These are phyloP conservation scores for Sicus ferrugineus DNA, from an alignment of 2,888 invertebrate species.

Conservation along the genomic window DNA sequence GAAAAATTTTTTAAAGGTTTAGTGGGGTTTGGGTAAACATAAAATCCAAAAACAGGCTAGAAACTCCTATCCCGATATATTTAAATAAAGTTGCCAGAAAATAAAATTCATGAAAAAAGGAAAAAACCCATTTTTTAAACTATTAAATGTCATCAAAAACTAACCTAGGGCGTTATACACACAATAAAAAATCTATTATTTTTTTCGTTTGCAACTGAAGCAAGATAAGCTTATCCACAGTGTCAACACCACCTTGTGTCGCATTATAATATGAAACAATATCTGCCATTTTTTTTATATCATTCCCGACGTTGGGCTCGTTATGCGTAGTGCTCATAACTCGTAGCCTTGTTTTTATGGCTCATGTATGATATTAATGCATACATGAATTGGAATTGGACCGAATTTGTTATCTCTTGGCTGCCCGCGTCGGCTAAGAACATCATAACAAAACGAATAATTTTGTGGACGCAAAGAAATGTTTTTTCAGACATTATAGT, in stretches of 20 bases:
- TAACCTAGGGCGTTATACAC: too few relatives aligned
- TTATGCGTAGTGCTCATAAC: neutral
- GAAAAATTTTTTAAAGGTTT: too few relatives aligned
- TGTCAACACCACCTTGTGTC: neutral
- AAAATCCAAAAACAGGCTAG: too few relatives aligned
- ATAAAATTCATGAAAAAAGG: too few relatives aligned
- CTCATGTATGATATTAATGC: neutral
- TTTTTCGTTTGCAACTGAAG: too few relatives aligned
- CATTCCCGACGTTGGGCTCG: neutral
- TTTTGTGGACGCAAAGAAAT: slow-evolving; percentile 23
- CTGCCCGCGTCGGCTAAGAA: slow-evolving; percentile 6
- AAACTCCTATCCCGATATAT: too few relatives aligned
- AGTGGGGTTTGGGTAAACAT: too few relatives aligned
- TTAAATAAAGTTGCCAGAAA: too few relatives aligned
- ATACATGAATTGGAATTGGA: neutral
- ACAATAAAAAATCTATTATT: too few relatives aligned
- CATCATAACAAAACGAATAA: slow-evolving; percentile 28
- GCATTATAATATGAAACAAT: neutral
- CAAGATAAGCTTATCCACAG: too few relatives aligned
- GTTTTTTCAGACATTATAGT: slow-evolving; percentile 24
- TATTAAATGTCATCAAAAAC: too few relatives aligned
- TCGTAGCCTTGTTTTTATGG: neutral
- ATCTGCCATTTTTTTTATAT: neutral
- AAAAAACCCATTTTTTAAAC: too few relatives aligned
- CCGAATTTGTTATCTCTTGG: slow-evolving; percentile 13